Conservation (phyloP, 2,113 vertebrate genomes). For the Grantiella picta region DNA sequence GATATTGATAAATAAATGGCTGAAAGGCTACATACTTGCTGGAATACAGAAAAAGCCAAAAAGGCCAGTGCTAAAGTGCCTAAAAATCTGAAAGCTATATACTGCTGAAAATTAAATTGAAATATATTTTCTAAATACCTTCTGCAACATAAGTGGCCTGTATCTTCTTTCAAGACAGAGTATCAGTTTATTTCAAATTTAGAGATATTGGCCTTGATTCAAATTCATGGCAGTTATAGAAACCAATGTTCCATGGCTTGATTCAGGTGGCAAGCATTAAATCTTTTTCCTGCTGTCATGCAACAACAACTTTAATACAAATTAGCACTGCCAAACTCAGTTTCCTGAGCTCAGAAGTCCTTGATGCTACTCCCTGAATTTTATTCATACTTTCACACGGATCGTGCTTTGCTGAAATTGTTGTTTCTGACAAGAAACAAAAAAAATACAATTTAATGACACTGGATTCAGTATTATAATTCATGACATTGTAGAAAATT, state of each 20-base stretch:
- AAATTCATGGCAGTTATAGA: slow-evolving; percentile 85
- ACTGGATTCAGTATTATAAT: slow-evolving; percentile 59
- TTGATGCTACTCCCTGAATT: slow-evolving; percentile 78
- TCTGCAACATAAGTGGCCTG: slow-evolving; percentile 73
- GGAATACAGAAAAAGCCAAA: slow-evolving; percentile 28
- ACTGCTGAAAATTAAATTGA: slow-evolving; percentile 73
- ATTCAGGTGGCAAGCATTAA: slow-evolving; percentile 87
- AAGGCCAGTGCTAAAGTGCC: not conserved
- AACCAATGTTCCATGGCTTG: slow-evolving; percentile 82
- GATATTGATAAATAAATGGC: slow-evolving; percentile 58
- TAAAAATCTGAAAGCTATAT: slow-evolving; percentile 62
- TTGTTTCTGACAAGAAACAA: slow-evolving; percentile 67
- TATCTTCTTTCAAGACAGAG: slow-evolving; percentile 77
- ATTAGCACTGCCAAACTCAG: slow-evolving; percentile 84
- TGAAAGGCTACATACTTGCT: slow-evolving; percentile 25
- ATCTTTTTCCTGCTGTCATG: slow-evolving; percentile 86
- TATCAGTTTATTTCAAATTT: slow-evolving; percentile 86
- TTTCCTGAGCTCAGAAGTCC: slow-evolving; percentile 79
- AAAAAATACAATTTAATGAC: slow-evolving; percentile 70
- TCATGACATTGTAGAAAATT: slow-evolving; percentile 55
- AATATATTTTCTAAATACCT: slow-evolving; percentile 79
- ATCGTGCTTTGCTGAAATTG: slow-evolving; percentile 68
- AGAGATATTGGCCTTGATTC: slow-evolving; percentile 85
- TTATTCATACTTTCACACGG: slow-evolving; percentile 74
- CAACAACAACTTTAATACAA: slow-evolving; percentile 87